Evolutionary conservation across 2,888 invertebrate species (phyloP).

Genomic region (Nomada flava): DNA sequence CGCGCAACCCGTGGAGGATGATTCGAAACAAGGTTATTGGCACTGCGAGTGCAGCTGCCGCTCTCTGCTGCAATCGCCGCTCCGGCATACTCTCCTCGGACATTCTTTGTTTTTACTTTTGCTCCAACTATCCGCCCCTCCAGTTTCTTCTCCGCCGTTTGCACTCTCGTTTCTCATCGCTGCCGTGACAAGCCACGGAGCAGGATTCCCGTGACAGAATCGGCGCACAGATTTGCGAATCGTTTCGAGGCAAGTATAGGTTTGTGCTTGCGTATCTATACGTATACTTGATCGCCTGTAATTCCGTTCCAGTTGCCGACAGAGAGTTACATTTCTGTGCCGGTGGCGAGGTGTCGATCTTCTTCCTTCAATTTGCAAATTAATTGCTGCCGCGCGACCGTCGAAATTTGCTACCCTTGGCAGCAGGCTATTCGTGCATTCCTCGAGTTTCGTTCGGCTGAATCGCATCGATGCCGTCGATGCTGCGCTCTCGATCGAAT

Average conservation of each 20-base stretch:
- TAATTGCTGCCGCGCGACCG: no score
- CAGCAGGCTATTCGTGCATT: no score
- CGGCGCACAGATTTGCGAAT: neutral
- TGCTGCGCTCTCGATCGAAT: neutral
- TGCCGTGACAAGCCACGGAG: neutral
- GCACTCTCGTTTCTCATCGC: conserved; percentile 1
- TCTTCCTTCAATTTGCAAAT: no score
- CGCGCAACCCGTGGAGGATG: conserved; percentile 77
- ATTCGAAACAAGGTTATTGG: conserved; percentile 80
- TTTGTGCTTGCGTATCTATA: no score
- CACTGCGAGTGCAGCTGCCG: conserved; percentile 74
- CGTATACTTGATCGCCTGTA: neutral
- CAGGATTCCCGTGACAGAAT: neutral
- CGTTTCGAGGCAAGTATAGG: no score
- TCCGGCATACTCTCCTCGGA: conserved; percentile 19
- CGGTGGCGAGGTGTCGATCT: no score
- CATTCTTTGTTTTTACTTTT: conserved; percentile 22
- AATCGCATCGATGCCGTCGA: neutral
- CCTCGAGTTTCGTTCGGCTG: no score
- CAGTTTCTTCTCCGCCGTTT: conserved; percentile 2
- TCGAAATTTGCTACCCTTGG: no score
- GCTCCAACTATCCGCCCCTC: conserved; percentile 5
- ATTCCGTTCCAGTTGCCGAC: neutral
- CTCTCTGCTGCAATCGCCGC: conserved; percentile 45
- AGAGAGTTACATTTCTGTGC: no score